Evolutionary conservation across 2,113 vertebrate genomes (phyloP).

Genomic region (Emydura subglobosa): DNA sequence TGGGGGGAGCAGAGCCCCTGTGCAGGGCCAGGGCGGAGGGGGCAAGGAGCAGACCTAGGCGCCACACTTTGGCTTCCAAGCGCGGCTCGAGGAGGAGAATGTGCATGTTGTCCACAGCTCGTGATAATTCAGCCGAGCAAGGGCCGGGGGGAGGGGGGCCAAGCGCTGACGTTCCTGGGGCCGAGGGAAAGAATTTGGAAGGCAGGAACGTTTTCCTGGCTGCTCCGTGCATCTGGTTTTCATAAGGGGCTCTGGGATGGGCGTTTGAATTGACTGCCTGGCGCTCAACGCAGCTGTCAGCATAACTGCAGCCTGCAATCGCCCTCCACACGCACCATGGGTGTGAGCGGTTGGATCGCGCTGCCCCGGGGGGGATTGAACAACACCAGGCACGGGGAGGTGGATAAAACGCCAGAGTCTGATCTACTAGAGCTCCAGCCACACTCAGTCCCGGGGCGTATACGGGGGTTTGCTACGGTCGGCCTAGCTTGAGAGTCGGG

Average conservation of each 20-base stretch:
- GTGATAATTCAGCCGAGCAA: background rate
- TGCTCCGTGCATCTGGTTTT: background rate
- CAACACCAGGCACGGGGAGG: background rate
- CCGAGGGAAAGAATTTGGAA: background rate
- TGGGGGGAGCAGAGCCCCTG: background rate
- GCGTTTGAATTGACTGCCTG: background rate
- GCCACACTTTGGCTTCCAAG: background rate
- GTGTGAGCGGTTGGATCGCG: background rate
- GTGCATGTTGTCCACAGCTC: background rate
- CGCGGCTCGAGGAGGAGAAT: background rate
- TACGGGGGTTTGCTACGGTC: accelerated
- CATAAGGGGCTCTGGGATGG: background rate
- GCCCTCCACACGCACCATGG: background rate
- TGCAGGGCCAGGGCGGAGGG: background rate
- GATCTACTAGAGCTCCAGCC: background rate
- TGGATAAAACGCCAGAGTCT: background rate
- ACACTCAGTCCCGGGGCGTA: background rate
- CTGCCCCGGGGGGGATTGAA: background rate
- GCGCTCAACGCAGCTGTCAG: background rate
- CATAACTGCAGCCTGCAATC: background rate
- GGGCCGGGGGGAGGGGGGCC: background rate
- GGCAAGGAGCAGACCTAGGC: background rate
- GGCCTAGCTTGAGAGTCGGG: background rate
- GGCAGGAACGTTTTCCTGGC: background rate
- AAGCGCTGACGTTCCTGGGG: background rate